Percentiles rank a stretch among this genome's conserved stretches.
Evolutionary conservation across 1,140 invertebrate species (phyloP).

Genomic region (Calosoma granatense): DNA sequence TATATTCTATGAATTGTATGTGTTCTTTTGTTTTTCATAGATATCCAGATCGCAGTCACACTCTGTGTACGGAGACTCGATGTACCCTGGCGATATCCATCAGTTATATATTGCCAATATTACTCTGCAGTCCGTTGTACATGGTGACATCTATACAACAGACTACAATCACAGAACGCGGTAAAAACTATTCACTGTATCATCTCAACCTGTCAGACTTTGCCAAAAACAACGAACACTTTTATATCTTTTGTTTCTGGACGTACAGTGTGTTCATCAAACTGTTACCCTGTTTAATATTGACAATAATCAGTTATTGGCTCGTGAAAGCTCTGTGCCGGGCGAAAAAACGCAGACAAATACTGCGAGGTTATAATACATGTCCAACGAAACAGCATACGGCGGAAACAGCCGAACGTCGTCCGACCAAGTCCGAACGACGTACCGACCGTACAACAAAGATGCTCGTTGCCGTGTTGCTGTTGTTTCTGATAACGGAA

Average conservation of each 20-base stretch:
- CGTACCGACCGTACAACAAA: conserved; percentile 76
- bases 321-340: conserved; percentile 64
- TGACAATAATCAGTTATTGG: conserved; percentile 72
- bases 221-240: conserved; percentile 44
- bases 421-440: conserved; percentile 51
- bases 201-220: conserved; percentile 48
- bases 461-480: conserved; percentile 79
- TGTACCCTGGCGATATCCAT: conserved; percentile 63
- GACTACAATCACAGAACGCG: conserved; percentile 32
- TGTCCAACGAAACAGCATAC: conserved; percentile 35
- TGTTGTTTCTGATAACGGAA: conserved; percentile 79
- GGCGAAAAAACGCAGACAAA: conserved; percentile 56
- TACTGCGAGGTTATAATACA: conserved; percentile 49
- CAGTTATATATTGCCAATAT: conserved; percentile 59
- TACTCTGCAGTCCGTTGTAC: conserved; percentile 72
- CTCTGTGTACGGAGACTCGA: conserved; percentile 53
- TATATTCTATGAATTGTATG: too few species aligned
- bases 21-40: conserved; percentile 39
- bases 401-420: conserved; percentile 14
- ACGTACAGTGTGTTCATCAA: conserved; percentile 77
- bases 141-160: conserved; percentile 52
- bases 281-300: conserved; percentile 69
- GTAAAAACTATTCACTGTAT: conserved; percentile 45
- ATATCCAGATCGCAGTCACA: conserved; percentile 47
- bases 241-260: conserved; percentile 76